Evolutionary conservation across 2,888 invertebrate species (phyloP).

Genomic region (Drosophila kanekoi): DNA sequence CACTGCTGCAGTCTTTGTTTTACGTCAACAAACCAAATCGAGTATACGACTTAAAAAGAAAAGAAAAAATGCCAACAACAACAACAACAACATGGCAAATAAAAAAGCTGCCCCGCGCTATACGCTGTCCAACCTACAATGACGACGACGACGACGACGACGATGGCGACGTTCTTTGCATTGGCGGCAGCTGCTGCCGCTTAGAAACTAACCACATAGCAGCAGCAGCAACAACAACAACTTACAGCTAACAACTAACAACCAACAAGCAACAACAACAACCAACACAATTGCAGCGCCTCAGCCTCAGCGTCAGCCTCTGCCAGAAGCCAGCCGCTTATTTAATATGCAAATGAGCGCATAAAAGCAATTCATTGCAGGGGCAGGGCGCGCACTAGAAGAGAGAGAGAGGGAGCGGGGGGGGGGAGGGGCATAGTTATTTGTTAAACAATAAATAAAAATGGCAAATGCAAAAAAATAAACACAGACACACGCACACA

Average conservation of each 20-base stretch:
- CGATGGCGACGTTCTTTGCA: slow-evolving; percentile 59
- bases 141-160: slow-evolving; percentile 9
- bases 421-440: slow-evolving; percentile 40
- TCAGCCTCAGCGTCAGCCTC: slow-evolving; percentile 24
- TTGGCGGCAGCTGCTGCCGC: slow-evolving; percentile 64
- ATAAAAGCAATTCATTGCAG: slow-evolving; percentile 78
- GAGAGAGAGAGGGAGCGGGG: neutral
- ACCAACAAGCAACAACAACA: slow-evolving; percentile 46
- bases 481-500: neutral
- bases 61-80: slow-evolving; percentile 1
- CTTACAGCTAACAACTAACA: slow-evolving; percentile 23
- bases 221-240: slow-evolving; percentile 20
- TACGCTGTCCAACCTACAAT: slow-evolving; percentile 66
- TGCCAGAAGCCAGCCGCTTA: slow-evolving; percentile 54
- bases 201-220: slow-evolving; percentile 65
- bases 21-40: slow-evolving; percentile 73
- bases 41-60: slow-evolving; percentile 44
- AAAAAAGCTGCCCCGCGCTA: slow-evolving; percentile 57
- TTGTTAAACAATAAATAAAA: slow-evolving; percentile 72
- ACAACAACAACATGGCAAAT: slow-evolving; percentile 16
- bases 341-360: slow-evolving; percentile 80
- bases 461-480: slow-evolving; percentile 44
- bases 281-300: slow-evolving; percentile 60
- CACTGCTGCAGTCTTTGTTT: slow-evolving; percentile 51
- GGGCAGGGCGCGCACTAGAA: slow-evolving; percentile 44